Conservation (phyloP, 2,888 invertebrate genomes). For the Sarcophaga subvicina region DNA sequence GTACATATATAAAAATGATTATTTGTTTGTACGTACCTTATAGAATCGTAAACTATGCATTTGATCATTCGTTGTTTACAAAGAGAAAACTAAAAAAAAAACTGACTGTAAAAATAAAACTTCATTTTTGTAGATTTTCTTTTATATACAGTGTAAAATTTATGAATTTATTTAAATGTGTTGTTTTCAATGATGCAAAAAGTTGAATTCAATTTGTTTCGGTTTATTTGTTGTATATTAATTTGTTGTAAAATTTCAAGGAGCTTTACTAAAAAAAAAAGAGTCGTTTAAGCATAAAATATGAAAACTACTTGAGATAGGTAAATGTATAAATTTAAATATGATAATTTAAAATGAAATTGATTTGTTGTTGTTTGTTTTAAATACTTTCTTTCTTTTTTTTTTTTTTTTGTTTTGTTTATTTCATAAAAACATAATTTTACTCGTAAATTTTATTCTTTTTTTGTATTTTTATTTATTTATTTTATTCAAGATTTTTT, state of each 20-base stretch:
- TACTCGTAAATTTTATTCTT: slow-evolving; percentile 7
- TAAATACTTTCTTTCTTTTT: background rate
- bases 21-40: no score
- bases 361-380: slow-evolving; percentile 6
- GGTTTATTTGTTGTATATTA: slow-evolving; percentile 2
- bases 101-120: slow-evolving; percentile 7
- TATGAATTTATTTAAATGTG: slow-evolving; percentile 66
- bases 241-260: slow-evolving; percentile 10
- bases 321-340: slow-evolving; percentile 11
- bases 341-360: background rate
- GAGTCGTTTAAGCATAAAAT: slow-evolving; percentile 49
- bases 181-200: slow-evolving; percentile 45
- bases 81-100: no score
- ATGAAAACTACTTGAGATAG: slow-evolving; percentile 49
- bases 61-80: no score
- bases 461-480: no score
- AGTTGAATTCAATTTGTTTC: slow-evolving; percentile 30
- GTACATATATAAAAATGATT: no score
- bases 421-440: slow-evolving; percentile 28
- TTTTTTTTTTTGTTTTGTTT: slow-evolving; percentile 3
- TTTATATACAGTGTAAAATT: slow-evolving; percentile 70
- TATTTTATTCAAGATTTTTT: background rate
- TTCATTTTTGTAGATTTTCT: background rate
- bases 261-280: slow-evolving; percentile 50
- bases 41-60: no score